Conservation (phyloP, 1,140 invertebrate species). For the Nasonia giraulti region DNA sequence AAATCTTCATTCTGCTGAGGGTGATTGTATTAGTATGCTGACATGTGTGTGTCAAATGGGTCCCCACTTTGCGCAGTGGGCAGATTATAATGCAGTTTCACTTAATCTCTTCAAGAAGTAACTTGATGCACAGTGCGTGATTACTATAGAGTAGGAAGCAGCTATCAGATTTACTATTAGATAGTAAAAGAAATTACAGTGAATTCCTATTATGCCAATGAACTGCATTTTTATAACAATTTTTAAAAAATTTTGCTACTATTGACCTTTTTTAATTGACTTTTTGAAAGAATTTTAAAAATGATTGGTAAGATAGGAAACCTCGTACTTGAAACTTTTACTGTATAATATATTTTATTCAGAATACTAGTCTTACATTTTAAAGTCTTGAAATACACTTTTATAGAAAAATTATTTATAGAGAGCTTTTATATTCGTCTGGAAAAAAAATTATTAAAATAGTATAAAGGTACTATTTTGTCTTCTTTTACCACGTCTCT, state of each 20-base stretch:
- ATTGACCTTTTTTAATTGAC: background rate
- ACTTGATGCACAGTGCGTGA: background rate
- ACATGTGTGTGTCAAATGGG: conserved; percentile 75
- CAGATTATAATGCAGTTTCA: conserved; percentile 73
- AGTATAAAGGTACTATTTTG: background rate
- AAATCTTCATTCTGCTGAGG: conserved; percentile 77
- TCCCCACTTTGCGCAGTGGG: conserved; percentile 75
- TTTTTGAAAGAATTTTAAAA: background rate
- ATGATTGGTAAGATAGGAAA: background rate
- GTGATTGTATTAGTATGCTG: conserved; percentile 77
- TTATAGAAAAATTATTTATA: background rate
- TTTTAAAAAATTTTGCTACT: too few species aligned
- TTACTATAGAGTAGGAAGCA: background rate
- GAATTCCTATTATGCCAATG: background rate
- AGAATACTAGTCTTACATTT: background rate
- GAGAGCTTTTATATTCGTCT: background rate
- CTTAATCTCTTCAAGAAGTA: conserved; percentile 55
- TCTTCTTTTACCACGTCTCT: background rate
- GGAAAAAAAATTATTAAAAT: background rate
- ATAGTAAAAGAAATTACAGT: too few species aligned
- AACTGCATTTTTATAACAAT: too few species aligned
- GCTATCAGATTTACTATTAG: background rate
- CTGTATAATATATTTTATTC: background rate
- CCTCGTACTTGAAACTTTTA: background rate
- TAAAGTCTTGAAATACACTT: background rate